Evolutionary conservation across 2,797 vertebrate genomes (phyloP), one percentile per base, ranked within the genome.

Genomic region (Astyanax mexicanus): DNA sequence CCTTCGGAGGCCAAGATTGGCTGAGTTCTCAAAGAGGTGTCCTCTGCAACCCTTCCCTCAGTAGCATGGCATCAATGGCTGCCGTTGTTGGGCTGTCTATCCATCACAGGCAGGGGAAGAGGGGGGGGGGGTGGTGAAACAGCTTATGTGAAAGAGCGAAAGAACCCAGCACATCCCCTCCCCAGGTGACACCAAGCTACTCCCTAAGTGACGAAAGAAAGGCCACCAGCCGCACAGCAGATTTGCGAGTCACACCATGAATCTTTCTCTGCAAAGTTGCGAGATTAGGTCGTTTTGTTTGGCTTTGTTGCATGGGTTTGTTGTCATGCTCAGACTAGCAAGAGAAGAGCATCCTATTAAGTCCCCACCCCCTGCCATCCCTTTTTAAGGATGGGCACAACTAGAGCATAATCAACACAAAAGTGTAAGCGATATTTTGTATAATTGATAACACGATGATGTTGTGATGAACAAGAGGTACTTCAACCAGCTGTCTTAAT

Each of bases 1-100:
- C 88, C 89, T 89, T 88, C 83, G 86, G 84, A 88, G 86, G 84
- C 87, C 87, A 83, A 83, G 83, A 87, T 75, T 84, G 84, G 87
- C 87, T 87, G 90, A 91, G 90, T 89, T 89, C 89, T 90, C 80
- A 89, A 88, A 91, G 90, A 91, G 86, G 81, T 89, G 89, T 91
- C 89, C 91, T 88, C 84, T 86, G 87, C 87, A 75, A 85, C 72
- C 89, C 78, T 87, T 88, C 84, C 79, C 84, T 85, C 86, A 75
- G 75, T 75, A 65, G 77, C 21, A 54, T 69, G 38, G 73, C 78
- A 75, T 86, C 81, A 81, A 76, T 83, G 75, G 82, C 73, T 40
- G 64, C 88, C 85, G 85, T 88, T 87, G 85, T 86, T 66, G 86
- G 74, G 85, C 73, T 82, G 74, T 80, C 84, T 91, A 89, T 91